phyloP scores from a whole-genome alignment of 1,140 invertebrate species.

The Monomorium pharaonis region DNA sequence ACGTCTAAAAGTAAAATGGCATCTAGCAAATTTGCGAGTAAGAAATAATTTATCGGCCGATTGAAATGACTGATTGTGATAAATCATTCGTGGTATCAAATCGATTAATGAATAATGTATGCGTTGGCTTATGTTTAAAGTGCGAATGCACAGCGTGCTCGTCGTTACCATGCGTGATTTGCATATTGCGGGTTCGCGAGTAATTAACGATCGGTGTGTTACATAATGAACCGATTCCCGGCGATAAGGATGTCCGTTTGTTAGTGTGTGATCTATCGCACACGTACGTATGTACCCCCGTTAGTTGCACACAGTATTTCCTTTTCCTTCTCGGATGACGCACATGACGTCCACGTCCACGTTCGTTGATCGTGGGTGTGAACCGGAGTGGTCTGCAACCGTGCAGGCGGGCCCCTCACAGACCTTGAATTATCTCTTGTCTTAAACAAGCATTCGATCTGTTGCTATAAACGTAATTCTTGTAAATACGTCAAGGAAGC shows the following conservation, averaged over 20 bases:
- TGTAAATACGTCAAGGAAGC: slow-evolving; percentile 9
- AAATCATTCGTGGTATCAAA: not conserved
- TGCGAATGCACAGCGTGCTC: slow-evolving; percentile 10
- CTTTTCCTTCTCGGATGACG: slow-evolving; percentile 57
- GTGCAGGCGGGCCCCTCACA: slow-evolving; percentile 55
- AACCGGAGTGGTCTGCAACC: slow-evolving; percentile 32
- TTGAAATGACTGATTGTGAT: not conserved
- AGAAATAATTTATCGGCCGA: not conserved
- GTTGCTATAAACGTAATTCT: slow-evolving; percentile 33
- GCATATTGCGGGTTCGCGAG: slow-evolving; percentile 19
- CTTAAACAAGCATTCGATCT: slow-evolving; percentile 31
- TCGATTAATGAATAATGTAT: slow-evolving; percentile 46
- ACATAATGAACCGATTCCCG: slow-evolving; percentile 57
- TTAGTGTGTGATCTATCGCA: slow-evolving; percentile 23
- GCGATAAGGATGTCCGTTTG: slow-evolving; percentile 55
- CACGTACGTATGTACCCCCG: not conserved
- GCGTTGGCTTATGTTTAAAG: not conserved
- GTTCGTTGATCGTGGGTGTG: slow-evolving; percentile 57
- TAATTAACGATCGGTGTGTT: slow-evolving; percentile 50
- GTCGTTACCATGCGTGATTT: slow-evolving; percentile 27
- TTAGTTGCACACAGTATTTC: slow-evolving; percentile 42
- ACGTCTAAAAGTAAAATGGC: not conserved
- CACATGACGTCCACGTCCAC: slow-evolving; percentile 57
- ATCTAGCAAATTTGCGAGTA: not conserved
- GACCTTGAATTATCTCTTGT: slow-evolving; percentile 63